phyloP scores from a whole-genome alignment of 2,797 vertebrate species.

The Perdix hodgsoniae region DNA sequence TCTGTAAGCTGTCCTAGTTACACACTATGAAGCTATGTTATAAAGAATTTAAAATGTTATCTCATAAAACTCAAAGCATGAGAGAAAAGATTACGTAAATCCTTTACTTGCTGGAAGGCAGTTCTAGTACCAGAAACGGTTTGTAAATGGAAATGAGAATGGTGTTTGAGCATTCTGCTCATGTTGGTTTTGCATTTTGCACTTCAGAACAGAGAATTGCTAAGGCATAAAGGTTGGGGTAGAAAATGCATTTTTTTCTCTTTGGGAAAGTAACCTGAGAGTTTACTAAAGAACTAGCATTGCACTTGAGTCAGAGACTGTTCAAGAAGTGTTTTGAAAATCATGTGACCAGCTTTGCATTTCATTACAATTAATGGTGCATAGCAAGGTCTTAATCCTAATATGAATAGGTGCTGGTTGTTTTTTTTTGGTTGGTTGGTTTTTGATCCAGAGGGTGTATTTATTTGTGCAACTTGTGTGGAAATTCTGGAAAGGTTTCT shows the following conservation, averaged over 20 bases:
- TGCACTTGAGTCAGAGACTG: neutral
- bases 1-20: neutral
- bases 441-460: neutral
- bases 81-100: conserved; percentile 2
- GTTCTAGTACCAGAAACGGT: neutral
- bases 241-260: neutral
- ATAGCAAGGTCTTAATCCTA: neutral
- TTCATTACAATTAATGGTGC: neutral
- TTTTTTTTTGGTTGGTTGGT: neutral
- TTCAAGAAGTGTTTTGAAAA: neutral
- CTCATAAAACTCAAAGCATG: neutral
- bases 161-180: neutral
- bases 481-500: neutral
- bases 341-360: neutral
- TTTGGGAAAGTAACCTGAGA: neutral
- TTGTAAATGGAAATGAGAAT: neutral
- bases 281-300: neutral
- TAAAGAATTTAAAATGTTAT: neutral
- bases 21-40: fast-evolving
- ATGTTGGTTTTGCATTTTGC: neutral
- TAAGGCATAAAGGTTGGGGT: neutral
- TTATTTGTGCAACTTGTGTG: neutral
- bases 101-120: neutral
- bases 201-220: neutral
- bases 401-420: neutral